Base-by-base conservation (phyloP, 1,140 invertebrate genomes). In the Aphaenogaster rudis region DNA sequence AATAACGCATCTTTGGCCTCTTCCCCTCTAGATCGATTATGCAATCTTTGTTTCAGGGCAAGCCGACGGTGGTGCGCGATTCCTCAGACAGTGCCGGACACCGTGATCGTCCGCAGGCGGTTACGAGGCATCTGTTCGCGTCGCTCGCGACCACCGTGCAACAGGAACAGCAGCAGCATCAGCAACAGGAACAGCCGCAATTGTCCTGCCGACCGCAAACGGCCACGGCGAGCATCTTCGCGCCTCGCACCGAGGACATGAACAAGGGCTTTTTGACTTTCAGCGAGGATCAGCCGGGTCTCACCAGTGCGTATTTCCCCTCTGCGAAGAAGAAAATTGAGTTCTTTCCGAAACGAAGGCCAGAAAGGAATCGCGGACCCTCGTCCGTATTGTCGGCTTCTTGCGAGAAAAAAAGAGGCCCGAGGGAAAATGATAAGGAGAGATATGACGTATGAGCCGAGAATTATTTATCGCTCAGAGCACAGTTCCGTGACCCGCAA, bases 241-340 rank as follows among this genome's bases (percentile, higher is more conserved):
- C 97, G 85, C 98, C 97, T 90, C 97, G 97, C 93, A 98, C 98
- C 85, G 97, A 98, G 96, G 98, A 99, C 95, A 99, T 99, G 98
- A 98, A 98, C 95, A 98, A 98, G 95, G 98, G 98, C 92, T 99
- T 98, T 96, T 96, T 99, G 90, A 98, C 97, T 93, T 98, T 98
- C 95, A 97, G 97, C 90, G 98, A 98, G 93, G 97, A 98, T 95
- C 97, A 98, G 92, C 97, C 97, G 90, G 97, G 97, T 89, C 95
- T 97, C 93, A 98, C 98, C 95, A 98, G 98, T 98, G 96, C 97
- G 97, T 97, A 80, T 81, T 63, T 15, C n/a, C 3, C 3, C 6
- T 45, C 9, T 21, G 36, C 71, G 33, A 54, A 11, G 21, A 79
- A 36, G 7, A 3, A 45, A 33, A 21, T 52, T 3, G 13, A 63